Conservation (phyloP, 2,888 invertebrate genomes). For the Campaea margaritaria region DNA sequence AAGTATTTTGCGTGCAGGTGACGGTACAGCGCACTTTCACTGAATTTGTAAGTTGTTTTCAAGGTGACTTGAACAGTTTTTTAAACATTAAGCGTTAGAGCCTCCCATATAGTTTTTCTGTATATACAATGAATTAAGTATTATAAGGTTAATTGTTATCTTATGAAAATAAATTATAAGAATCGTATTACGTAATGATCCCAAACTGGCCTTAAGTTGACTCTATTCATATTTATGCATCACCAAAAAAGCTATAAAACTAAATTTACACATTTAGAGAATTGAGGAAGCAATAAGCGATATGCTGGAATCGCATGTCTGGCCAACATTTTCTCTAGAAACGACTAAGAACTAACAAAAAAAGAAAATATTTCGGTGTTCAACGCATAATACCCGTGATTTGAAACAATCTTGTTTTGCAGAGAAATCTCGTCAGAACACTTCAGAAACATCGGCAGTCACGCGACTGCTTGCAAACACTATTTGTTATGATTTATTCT, state of each 20-base stretch:
- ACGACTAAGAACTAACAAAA: slow-evolving; percentile 59
- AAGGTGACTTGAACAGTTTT: slow-evolving; percentile 8
- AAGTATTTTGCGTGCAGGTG: not conserved
- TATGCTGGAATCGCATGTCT: slow-evolving; percentile 65
- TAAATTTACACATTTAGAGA: slow-evolving; percentile 39
- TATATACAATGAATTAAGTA: too few relatives aligned
- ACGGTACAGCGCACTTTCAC: slow-evolving; percentile 43
- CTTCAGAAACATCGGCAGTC: slow-evolving; percentile 65
- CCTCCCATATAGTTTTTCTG: too few relatives aligned
- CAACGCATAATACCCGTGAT: slow-evolving; percentile 69
- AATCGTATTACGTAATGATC: too few relatives aligned
- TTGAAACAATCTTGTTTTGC: slow-evolving; percentile 74
- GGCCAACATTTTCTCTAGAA: slow-evolving; percentile 60
- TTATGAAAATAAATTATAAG: too few relatives aligned
- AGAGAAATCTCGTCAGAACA: slow-evolving; percentile 72
- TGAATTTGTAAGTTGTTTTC: slow-evolving; percentile 26
- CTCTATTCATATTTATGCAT: slow-evolving; percentile 32
- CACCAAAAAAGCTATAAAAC: slow-evolving; percentile 22
- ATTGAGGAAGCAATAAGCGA: slow-evolving; percentile 42
- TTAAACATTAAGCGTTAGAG: not conserved
- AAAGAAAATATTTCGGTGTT: slow-evolving; percentile 61
- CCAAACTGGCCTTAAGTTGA: too few relatives aligned
- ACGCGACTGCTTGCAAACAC: slow-evolving; percentile 62
- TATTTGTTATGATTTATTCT: slow-evolving; percentile 28
- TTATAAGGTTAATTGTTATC: too few relatives aligned